A percentile compares a stretch with the other conserved stretches of the same genome.
Conservation (phyloP, 2,113 vertebrate species). For the Toxotes chatareus region DNA sequence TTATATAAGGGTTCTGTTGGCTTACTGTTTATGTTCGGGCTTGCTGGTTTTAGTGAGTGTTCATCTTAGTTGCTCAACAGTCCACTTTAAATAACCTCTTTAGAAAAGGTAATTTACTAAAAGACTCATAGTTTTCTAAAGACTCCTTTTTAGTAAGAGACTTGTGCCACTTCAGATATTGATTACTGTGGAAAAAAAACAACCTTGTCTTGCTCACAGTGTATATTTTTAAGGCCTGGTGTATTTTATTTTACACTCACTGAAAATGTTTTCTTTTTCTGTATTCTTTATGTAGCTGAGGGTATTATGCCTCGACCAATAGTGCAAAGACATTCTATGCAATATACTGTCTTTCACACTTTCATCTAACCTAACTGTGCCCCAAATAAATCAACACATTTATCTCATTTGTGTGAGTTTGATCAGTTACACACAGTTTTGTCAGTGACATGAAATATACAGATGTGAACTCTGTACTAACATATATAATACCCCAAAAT, state of each 20-base stretch:
- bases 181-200: conserved; percentile 12
- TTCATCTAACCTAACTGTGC: conserved; percentile 70
- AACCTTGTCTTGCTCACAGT: conserved; percentile 6
- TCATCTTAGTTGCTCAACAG: conserved; percentile 14
- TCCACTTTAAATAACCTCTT: conserved; percentile 20
- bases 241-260: conserved; percentile 41
- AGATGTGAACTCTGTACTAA: background rate
- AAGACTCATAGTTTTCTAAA: conserved; percentile 31
- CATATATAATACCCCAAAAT: background rate
- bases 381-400: conserved; percentile 79
- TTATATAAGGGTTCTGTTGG: conserved; percentile 28
- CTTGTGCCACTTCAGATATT: conserved; percentile 21
- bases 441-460: background rate
- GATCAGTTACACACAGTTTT: conserved; percentile 2
- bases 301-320: conserved; percentile 44
- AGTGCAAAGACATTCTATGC: conserved; percentile 77
- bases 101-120: background rate
- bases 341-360: conserved; percentile 71
- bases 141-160: background rate
- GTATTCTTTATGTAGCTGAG: conserved; percentile 44
- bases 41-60: conserved; percentile 39
- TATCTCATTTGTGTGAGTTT: conserved; percentile 35
- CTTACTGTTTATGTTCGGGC: conserved; percentile 18
- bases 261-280: conserved; percentile 4
- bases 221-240: conserved; percentile 15